Evolutionary conservation across 1,140 invertebrate genomes (phyloP).

Genomic region (Nylanderia fulva): DNA sequence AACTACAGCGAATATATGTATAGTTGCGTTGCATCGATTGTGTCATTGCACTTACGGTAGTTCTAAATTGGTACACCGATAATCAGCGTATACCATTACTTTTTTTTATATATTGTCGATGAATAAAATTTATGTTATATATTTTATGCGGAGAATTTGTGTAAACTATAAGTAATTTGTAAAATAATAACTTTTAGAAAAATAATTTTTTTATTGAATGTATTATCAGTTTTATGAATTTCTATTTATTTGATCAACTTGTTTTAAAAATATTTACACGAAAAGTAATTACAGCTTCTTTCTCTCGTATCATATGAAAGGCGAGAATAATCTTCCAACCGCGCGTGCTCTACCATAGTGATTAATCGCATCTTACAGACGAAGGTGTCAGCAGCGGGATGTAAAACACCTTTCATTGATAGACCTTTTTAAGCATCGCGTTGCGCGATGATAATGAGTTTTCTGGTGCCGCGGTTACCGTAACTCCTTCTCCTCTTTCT

Average conservation of each 20-base stretch:
- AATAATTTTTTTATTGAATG: not conserved
- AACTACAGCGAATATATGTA: constrained; percentile 43
- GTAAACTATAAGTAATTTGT: not conserved
- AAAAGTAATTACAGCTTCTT: not conserved
- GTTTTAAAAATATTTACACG: too few species aligned
- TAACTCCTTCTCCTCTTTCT: constrained; percentile 7
- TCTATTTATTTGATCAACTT: too few species aligned
- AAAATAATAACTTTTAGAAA: not conserved
- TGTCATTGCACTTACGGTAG: constrained; percentile 20
- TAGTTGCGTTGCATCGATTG: constrained; percentile 33
- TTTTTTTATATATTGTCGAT: not conserved
- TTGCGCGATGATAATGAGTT: constrained; percentile 23
- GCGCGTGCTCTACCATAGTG: constrained; percentile 29
- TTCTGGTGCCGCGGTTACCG: not conserved
- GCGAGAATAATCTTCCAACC: constrained; percentile 27
- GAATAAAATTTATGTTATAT: not conserved
- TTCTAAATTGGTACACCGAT: constrained; percentile 23
- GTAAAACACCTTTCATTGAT: constrained; percentile 80
- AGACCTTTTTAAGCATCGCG: constrained; percentile 24
- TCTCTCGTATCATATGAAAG: not conserved
- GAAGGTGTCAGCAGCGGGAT: constrained; percentile 43
- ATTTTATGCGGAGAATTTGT: not conserved
- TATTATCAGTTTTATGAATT: too few species aligned
- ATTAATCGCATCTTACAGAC: constrained; percentile 65
- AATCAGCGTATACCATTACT: not conserved